Conservation (phyloP, 1,140 invertebrate genomes). For the Camponotus vicinus region DNA sequence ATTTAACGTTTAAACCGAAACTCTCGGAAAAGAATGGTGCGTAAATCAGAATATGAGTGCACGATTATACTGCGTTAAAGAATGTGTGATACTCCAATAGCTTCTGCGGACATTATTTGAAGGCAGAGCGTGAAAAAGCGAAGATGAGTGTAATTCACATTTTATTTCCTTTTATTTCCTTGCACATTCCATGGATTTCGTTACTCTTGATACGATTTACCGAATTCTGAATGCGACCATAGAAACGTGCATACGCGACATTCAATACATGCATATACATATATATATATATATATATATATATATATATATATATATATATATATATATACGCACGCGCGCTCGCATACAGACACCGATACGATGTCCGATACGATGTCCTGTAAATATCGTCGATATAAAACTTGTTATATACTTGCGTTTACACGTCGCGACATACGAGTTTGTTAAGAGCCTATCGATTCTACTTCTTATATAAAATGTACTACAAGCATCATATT, state of each 20-base stretch:
- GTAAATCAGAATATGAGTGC: slow-evolving; percentile 7
- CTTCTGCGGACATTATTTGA: slow-evolving; percentile 30
- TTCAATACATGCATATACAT: slow-evolving; percentile 2
- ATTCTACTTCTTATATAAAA: slow-evolving; percentile 77
- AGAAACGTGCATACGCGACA: slow-evolving; percentile 51
- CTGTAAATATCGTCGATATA: slow-evolving; percentile 75
- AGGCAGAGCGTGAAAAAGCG: neutral
- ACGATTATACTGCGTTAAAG: slow-evolving; percentile 3
- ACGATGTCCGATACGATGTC: neutral
- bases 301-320: neutral
- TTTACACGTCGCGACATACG: slow-evolving; percentile 59
- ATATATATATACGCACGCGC: slow-evolving; percentile 8
- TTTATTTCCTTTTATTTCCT: slow-evolving; percentile 34
- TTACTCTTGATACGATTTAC: slow-evolving; percentile 40
- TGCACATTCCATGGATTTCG: slow-evolving; percentile 27
- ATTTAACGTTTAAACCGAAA: neutral
- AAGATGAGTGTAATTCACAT: slow-evolving; percentile 15
- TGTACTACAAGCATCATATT: slow-evolving; percentile 74
- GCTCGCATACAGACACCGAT: slow-evolving; percentile 13
- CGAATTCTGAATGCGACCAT: slow-evolving; percentile 41
- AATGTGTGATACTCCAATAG: slow-evolving; percentile 10
- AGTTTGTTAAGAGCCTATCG: slow-evolving; percentile 72
- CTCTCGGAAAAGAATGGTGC: neutral
- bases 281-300: neutral
- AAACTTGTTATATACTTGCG: slow-evolving; percentile 58